Base-by-base conservation (phyloP, 2,888 invertebrate genomes). In the Phalera bucephala region DNA sequence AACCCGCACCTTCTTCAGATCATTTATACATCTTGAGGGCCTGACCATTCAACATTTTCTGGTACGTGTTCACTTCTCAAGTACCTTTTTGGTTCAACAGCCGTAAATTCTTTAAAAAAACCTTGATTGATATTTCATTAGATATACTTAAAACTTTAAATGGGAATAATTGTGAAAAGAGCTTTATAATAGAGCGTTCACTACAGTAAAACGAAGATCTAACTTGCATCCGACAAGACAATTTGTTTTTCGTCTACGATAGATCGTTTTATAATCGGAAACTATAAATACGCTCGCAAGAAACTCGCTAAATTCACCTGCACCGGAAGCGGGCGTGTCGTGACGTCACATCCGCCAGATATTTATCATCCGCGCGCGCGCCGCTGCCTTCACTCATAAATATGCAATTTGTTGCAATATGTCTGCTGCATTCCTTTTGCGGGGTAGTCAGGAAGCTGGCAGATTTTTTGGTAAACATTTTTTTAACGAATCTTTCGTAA, bases 341-440 rank as follows among this genome's bases (percentile, higher is more conserved):
- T 43, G 54, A 59, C 64, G 56, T 63, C 54, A 54, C 58, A 47
- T 61, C 63, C 61, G 59, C 40, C 39, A 49, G 52, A 63, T 63
- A 61, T 61, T 63, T 56, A 58, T 61, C 56, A 61, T 57, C 45
- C 48, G 38, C 40, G 46, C 38, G 45, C 51, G 58, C 51, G 45
- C 40, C 46, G 35, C 33, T 31, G 40, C 38, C 34, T 37, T 17
- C 36, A 19, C 55, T 57, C 56, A 57, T 57, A 57, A 59, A 59
- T 57, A 57, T 57, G 59, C 56, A 55, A 57, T 57, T 52, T 49
- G 56, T 52, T 52, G 57, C 56, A 59, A 57, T 57, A 59, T 43
- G 60, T 45, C 49, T 20, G 32, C 19, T 23, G 5, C 25, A 17
- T 25, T 31, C 35, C 23, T 15, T 34, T 15, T 12, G 6, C 7